Conservation (phyloP, 2,113 vertebrate species). For the Paradoxurus hermaphroditus region DNA sequence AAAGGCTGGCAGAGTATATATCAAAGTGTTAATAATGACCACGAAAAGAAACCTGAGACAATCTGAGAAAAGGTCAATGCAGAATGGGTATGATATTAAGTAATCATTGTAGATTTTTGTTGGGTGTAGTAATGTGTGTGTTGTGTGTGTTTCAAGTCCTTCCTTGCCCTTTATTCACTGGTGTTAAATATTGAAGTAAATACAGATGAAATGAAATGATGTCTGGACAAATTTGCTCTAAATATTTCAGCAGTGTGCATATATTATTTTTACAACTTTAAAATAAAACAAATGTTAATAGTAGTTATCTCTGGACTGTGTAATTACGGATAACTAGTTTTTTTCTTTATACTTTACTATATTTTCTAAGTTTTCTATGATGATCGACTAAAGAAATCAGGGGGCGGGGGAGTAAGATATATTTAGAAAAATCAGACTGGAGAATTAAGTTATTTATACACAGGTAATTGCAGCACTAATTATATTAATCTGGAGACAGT, state of each 20-base stretch:
- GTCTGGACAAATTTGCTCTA: not conserved
- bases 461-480: constrained; percentile 43
- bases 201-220: not conserved
- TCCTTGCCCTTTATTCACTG: not conserved
- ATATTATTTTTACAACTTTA: not conserved
- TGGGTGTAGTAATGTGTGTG: not conserved
- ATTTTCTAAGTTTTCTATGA: constrained; percentile 23
- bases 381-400: not conserved
- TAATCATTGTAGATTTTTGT: not conserved
- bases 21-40: not conserved
- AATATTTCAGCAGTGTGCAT: not conserved
- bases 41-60: not conserved
- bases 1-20: not conserved
- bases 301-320: not conserved
- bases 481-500: constrained; percentile 63
- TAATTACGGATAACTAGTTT: not conserved
- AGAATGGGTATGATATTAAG: not conserved
- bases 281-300: constrained; percentile 18
- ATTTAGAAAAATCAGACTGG: constrained; percentile 41
- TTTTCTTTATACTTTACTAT: not conserved
- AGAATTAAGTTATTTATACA: constrained; percentile 47
- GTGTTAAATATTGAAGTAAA: not conserved
- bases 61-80: not conserved
- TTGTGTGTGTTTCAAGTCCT: not conserved
- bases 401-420: not conserved